Percentiles rank a stretch among this genome's conserved stretches.
Conservation (phyloP, 1,140 invertebrate genomes). For the Bombus superbus region DNA sequence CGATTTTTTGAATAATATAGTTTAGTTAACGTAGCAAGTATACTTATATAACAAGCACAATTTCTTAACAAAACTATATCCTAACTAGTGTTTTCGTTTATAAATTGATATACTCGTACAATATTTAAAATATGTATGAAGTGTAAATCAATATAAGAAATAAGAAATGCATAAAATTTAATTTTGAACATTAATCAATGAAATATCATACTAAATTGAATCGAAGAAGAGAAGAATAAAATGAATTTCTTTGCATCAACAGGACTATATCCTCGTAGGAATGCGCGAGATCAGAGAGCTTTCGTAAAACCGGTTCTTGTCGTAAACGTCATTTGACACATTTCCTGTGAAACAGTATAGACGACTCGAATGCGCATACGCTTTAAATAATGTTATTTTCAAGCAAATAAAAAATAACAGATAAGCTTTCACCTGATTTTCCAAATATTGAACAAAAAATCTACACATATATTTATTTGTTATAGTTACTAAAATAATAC, state of each 20-base stretch:
- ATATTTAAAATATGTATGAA: not conserved
- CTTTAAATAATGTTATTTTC: conserved; percentile 39
- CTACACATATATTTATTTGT: not conserved
- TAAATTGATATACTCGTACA: not conserved
- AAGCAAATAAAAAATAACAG: not conserved
- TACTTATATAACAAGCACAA: not conserved
- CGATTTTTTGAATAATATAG: not conserved
- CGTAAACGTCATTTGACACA: conserved; percentile 57
- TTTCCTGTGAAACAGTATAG: conserved; percentile 46
- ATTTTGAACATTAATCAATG: not conserved
- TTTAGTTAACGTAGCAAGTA: not conserved
- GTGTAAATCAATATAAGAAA: not conserved
- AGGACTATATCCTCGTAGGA: conserved; percentile 38
- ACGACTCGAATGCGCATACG: conserved; percentile 26
- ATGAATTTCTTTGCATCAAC: conserved; percentile 35
- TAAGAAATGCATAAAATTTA: not conserved
- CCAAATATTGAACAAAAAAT: not conserved
- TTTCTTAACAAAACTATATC: too few relatives aligned
- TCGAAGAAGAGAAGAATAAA: not conserved
- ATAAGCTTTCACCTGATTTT: not conserved
- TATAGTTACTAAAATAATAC: not conserved
- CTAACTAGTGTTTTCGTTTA: not conserved
- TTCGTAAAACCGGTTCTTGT: conserved; percentile 52
- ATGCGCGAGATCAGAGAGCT: conserved; percentile 46
- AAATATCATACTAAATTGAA: not conserved